Conservation (phyloP, 2,113 vertebrate genomes). For the Delphinus delphis region DNA sequence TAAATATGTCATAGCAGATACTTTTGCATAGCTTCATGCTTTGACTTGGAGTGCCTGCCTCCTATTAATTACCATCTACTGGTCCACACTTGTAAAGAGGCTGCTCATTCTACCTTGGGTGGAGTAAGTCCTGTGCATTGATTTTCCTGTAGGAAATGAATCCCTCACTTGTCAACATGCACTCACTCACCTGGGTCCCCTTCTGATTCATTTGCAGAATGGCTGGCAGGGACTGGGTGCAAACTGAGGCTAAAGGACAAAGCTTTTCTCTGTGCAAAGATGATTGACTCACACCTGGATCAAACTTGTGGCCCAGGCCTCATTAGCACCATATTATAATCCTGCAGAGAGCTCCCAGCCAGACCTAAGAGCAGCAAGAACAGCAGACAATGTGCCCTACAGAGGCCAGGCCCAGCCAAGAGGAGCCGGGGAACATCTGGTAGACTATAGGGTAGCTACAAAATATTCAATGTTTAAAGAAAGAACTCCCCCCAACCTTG, state of each 20-base stretch:
- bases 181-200: background rate
- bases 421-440: conserved; percentile 58
- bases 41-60: background rate
- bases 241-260: conserved; percentile 51
- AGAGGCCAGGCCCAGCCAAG: background rate
- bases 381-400: conserved; percentile 24
- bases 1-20: background rate
- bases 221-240: background rate
- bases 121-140: background rate
- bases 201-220: background rate
- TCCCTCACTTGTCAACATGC: background rate
- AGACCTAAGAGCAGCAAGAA: background rate
- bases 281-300: conserved; percentile 58
- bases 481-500: background rate
- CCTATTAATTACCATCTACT: background rate
- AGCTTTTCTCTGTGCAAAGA: conserved; percentile 57
- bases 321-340: conserved; percentile 61
- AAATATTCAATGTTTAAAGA: conserved; percentile 62
- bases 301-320: conserved; percentile 17
- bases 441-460: conserved; percentile 19
- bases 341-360: conserved; percentile 21
- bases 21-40: background rate
- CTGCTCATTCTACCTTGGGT: background rate
- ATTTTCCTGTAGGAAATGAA: conserved; percentile 30
- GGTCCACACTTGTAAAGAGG: background rate